Evolutionary conservation across 1,140 invertebrate genomes (phyloP).

Genomic region (Drosophila carrolli): DNA sequence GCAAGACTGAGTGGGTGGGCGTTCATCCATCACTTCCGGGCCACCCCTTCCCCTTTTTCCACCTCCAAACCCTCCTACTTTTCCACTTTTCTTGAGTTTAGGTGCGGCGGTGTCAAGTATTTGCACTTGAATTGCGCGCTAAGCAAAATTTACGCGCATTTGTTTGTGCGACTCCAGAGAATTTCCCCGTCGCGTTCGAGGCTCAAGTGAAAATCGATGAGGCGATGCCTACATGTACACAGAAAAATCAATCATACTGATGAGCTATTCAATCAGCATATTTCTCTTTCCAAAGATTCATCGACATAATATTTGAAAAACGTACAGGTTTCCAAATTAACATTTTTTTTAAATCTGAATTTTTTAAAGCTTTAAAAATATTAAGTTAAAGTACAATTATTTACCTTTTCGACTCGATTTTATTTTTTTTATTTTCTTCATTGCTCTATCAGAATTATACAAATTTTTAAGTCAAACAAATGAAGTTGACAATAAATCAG

Average conservation of each 20-base stretch:
- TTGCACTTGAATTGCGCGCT: slow-evolving; percentile 76
- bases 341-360: no score
- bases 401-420: no score
- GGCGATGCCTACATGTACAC: slow-evolving; percentile 38
- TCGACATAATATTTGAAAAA: not conserved
- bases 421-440: no score
- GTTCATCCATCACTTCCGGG: slow-evolving; percentile 17
- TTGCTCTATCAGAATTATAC: no score
- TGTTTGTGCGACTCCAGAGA: slow-evolving; percentile 75
- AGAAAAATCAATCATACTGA: slow-evolving; percentile 14
- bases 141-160: slow-evolving; percentile 83
- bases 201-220: slow-evolving; percentile 79
- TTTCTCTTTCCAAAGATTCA: not conserved
- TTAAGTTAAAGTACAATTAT: no score
- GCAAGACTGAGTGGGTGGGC: slow-evolving; percentile 20
- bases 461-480: no score
- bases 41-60: not conserved
- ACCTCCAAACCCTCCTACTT: not conserved
- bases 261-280: slow-evolving; percentile 1
- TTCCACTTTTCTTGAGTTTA: slow-evolving; percentile 14
- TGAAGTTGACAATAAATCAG: no score
- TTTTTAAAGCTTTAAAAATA: no score
- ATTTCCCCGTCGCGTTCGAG: slow-evolving; percentile 54
- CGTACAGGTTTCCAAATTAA: no score
- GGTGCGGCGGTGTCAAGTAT: slow-evolving; percentile 81